Evolutionary conservation across 2,797 vertebrate species (phyloP).

Genomic region (Chrysolophus pictus): DNA sequence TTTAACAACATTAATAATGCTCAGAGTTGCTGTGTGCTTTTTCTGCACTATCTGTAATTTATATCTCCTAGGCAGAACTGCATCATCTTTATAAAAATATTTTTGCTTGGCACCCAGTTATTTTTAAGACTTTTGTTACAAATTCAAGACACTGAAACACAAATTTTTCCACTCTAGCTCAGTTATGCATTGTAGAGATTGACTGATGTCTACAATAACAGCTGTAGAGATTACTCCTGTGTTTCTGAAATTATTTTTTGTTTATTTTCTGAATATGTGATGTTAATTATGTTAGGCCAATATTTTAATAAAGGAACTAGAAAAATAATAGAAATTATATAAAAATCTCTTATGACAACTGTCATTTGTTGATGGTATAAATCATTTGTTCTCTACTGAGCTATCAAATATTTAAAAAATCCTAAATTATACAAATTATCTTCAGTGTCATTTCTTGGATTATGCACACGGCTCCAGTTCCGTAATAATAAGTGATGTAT

Average conservation of each 20-base stretch:
- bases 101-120: not conserved
- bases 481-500: not conserved
- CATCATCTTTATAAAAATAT: not conserved
- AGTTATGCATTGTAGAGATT: not conserved
- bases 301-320: not conserved
- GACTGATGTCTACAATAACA: not conserved
- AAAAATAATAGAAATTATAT: not conserved
- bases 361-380: not conserved
- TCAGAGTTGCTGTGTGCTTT: not conserved
- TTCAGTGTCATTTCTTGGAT: not conserved
- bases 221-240: not conserved
- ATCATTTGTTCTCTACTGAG: not conserved
- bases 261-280: not conserved
- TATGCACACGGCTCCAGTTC: not conserved
- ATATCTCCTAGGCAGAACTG: not conserved
- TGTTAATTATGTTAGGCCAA: not conserved
- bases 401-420: not conserved
- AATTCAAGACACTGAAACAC: not conserved
- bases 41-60: not conserved
- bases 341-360: not conserved
- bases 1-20: not conserved
- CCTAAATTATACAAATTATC: not conserved
- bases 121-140: conserved; percentile 6
- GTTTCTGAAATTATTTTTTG: not conserved
- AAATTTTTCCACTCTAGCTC: not conserved